Evolutionary conservation across 2,888 invertebrate species (phyloP).

Genomic region (Melieria omissa): DNA sequence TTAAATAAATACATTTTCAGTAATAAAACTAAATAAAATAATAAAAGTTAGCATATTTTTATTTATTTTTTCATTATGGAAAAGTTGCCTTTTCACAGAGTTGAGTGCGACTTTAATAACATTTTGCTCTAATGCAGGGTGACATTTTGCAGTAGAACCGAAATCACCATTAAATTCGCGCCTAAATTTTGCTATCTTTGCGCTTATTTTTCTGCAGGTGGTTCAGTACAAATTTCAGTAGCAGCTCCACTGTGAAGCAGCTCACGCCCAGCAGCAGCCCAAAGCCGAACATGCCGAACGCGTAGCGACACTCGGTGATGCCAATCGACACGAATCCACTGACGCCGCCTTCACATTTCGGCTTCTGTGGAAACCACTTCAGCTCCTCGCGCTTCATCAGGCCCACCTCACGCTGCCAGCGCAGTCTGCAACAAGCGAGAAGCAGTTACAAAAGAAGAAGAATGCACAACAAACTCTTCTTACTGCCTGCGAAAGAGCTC

Average conservation of each 20-base stretch:
- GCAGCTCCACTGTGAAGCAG: conserved; percentile 53
- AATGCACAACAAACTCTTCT: conserved; percentile 26
- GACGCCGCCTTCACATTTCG: conserved; percentile 68
- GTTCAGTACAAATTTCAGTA: not conserved
- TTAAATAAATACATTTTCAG: no score
- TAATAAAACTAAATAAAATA: no score
- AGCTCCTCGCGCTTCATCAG: conserved; percentile 69
- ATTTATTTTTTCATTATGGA: no score
- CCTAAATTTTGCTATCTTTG: not conserved
- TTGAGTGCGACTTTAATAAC: no score
- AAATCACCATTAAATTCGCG: no score
- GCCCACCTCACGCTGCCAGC: conserved; percentile 73
- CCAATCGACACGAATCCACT: conserved; percentile 71
- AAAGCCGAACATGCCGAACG: conserved; percentile 65
- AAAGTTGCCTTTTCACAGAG: no score
- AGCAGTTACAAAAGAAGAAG: not conserved
- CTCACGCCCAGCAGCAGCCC: conserved; percentile 52
- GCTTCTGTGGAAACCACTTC: conserved; percentile 70
- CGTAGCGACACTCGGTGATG: conserved; percentile 70
- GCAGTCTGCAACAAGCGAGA: conserved; percentile 64
- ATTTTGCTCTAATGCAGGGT: no score
- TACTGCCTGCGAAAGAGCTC: conserved; percentile 69
- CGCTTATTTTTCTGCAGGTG: conserved; percentile 1
- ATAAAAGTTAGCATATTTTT: no score
- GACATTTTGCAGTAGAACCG: no score